These are phyloP conservation scores for Lonchura striata DNA, from an alignment of 2,113 vertebrate genomes.

Conservation along the genomic window DNA sequence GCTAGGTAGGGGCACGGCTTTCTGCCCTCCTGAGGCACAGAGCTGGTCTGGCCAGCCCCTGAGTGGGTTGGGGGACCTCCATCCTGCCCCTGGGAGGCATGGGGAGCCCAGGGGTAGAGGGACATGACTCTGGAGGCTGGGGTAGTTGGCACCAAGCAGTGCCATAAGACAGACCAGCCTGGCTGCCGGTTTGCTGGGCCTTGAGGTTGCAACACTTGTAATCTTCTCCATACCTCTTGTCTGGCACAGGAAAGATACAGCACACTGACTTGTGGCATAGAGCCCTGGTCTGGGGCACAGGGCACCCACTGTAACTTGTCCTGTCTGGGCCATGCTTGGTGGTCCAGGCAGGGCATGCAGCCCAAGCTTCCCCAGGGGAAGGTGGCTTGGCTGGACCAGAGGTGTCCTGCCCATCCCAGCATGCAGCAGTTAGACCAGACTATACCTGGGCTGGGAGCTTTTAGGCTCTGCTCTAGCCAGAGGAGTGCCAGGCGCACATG, in stretches of 20 bases:
- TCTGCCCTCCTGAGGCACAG: not conserved
- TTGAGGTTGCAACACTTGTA: not conserved
- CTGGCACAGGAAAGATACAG: not conserved
- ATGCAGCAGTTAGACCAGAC: not conserved
- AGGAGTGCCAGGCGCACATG: not conserved
- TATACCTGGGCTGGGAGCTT: not conserved
- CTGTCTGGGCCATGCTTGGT: rapidly evolving
- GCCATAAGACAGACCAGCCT: not conserved
- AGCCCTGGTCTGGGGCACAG: not conserved
- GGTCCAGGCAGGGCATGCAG: not conserved
- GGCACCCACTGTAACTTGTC: not conserved
- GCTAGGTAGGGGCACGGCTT: constrained; percentile 76
- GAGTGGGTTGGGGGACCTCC: not conserved
- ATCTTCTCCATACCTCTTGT: not conserved
- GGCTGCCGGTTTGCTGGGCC: not conserved
- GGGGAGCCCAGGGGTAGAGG: not conserved
- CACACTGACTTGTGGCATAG: not conserved
- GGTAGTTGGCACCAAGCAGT: not conserved
- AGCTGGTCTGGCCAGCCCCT: not conserved
- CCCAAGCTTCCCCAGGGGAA: not conserved
- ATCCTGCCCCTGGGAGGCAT: rapidly evolving
- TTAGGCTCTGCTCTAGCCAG: not conserved
- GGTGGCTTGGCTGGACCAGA: not conserved
- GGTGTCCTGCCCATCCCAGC: not conserved
- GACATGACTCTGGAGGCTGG: rapidly evolving